phyloP scores from a whole-genome alignment of 2,888 invertebrate genomes.

The Drymonia ruficornis region DNA sequence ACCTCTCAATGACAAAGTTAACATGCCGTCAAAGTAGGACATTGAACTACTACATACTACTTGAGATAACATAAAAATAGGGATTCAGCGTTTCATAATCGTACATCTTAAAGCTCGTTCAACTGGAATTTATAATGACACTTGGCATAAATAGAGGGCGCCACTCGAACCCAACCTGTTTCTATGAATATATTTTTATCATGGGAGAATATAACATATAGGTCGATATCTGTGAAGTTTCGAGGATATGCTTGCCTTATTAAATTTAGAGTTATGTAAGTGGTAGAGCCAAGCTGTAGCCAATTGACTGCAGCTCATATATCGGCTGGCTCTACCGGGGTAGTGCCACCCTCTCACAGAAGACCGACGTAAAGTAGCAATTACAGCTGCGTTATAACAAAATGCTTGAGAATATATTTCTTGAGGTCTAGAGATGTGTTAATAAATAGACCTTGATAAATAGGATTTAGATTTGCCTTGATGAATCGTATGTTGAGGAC shows the following conservation, averaged over 20 bases:
- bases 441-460: too few relatives aligned
- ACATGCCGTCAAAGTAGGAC: constrained; percentile 30
- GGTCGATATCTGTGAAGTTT: constrained; percentile 2
- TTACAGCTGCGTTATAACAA: too few relatives aligned
- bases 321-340: too few relatives aligned
- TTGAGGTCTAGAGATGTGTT: too few relatives aligned
- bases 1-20: neutral
- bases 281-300: too few relatives aligned
- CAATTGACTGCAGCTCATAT: too few relatives aligned
- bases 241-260: neutral
- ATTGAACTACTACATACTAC: constrained; percentile 32
- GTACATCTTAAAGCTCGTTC: constrained; percentile 45
- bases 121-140: constrained; percentile 65
- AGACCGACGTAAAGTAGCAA: too few relatives aligned
- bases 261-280: too few relatives aligned
- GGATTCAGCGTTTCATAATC: constrained; percentile 62
- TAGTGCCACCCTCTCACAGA: too few relatives aligned
- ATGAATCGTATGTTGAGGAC: too few relatives aligned
- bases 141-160: constrained; percentile 64
- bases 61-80: constrained; percentile 45
- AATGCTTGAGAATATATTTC: too few relatives aligned
- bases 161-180: constrained; percentile 34
- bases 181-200: constrained; percentile 29
- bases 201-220: constrained; percentile 15
- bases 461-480: too few relatives aligned